Conservation (phyloP, 2,113 vertebrate genomes). For the Montifringilla adamsi region DNA sequence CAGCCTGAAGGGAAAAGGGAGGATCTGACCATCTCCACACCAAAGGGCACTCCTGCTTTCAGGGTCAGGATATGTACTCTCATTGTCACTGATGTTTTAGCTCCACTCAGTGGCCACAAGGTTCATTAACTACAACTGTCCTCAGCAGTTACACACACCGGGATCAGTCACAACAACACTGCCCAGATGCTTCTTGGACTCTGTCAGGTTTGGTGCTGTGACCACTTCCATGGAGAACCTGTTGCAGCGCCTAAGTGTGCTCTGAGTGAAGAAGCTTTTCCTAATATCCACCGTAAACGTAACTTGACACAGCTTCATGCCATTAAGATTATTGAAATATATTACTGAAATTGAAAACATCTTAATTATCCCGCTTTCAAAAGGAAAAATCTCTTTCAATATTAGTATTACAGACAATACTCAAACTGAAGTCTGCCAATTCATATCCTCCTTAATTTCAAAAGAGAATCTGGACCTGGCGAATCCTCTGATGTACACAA, state of each 20-base stretch:
- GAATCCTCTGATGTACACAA: background rate
- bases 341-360: background rate
- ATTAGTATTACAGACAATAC: background rate
- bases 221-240: background rate
- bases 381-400: background rate
- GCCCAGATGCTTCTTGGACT: background rate
- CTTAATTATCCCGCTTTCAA: background rate
- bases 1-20: background rate
- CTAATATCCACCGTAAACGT: background rate
- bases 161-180: background rate
- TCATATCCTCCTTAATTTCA: background rate
- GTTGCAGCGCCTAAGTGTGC: background rate
- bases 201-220: too few relatives aligned
- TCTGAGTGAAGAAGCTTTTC: background rate
- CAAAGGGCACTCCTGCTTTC: too few relatives aligned
- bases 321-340: background rate
- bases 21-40: accelerated
- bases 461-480: background rate
- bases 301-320: background rate
- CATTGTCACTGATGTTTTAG: background rate
- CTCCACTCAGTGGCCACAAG: slow-evolving; percentile 33
- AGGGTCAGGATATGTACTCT: accelerated
- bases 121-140: accelerated
- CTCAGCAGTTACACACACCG: accelerated
- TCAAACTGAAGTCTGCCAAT: background rate